Conservation (phyloP, 1,140 invertebrate species). For the Dinothrombium tinctorium region DNA sequence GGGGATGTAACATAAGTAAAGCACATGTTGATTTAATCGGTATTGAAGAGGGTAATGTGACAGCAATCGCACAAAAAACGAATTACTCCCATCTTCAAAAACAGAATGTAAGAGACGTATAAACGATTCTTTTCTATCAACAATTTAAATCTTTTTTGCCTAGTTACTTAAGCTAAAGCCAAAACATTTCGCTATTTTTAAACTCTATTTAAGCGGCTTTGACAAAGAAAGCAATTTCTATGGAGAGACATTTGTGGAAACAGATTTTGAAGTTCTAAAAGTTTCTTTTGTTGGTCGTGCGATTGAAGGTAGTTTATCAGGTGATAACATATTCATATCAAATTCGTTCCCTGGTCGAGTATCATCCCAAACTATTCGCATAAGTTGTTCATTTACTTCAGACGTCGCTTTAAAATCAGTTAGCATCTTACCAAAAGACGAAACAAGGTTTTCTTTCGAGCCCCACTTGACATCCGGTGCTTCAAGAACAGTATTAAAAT, state of each 20-base stretch:
- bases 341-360: conserved; percentile 7
- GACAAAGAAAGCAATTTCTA: no score
- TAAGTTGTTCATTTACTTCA: conserved; percentile 2
- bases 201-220: no score
- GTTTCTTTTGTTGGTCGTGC: conserved; percentile 25
- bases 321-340: neutral
- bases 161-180: no score
- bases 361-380: neutral
- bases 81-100: no score
- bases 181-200: no score
- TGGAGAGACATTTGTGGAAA: conserved; percentile 44
- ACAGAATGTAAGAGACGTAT: no score
- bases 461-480: neutral
- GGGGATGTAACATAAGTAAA: no score
- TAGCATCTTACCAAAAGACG: conserved; percentile 5
- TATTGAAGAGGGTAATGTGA: no score
- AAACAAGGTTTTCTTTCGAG: conserved; percentile 5
- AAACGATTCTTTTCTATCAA: no score
- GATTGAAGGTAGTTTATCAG: conserved; percentile 14
- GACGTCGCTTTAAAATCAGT: conserved; percentile 4
- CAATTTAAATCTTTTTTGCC: no score
- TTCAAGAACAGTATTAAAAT: neutral
- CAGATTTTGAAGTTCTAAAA: conserved; percentile 39
- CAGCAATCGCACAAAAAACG: no score
- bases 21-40: no score